These are phyloP conservation scores for Pemphredon lugubris DNA, from an alignment of 2,888 invertebrate genomes.

Conservation along the genomic window DNA sequence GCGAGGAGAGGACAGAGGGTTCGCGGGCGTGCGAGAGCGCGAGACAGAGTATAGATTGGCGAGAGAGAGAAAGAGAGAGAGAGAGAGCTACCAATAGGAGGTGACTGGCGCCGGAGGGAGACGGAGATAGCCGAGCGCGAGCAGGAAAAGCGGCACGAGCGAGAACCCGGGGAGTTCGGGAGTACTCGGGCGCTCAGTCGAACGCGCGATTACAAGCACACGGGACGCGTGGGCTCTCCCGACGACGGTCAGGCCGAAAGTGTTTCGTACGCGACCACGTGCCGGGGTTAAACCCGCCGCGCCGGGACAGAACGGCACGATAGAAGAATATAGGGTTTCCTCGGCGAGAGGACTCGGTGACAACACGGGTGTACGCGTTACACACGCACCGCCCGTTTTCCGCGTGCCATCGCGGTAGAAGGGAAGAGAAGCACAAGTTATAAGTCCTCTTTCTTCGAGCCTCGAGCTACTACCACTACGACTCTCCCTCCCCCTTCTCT, in stretches of 20 bases:
- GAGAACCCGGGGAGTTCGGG: slow-evolving; percentile 63
- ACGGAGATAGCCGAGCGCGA: slow-evolving; percentile 57
- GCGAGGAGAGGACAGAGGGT: too few species aligned
- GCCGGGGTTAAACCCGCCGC: slow-evolving; percentile 50
- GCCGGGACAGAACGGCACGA: slow-evolving; percentile 35
- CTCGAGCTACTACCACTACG: background rate
- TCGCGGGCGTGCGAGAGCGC: too few species aligned
- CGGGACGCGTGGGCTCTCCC: slow-evolving; percentile 73
- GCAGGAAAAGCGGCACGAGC: slow-evolving; percentile 59
- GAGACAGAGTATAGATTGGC: too few species aligned
- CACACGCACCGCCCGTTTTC: slow-evolving; percentile 9
- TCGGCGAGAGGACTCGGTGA: background rate
- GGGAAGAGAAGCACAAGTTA: too few species aligned
- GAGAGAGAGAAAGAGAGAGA: slow-evolving; percentile 28
- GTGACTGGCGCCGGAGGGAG: slow-evolving; percentile 55
- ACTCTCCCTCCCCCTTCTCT: background rate
- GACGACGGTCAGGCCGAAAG: slow-evolving; percentile 57
- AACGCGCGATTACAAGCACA: slow-evolving; percentile 78
- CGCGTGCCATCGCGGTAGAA: too few species aligned
- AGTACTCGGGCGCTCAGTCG: slow-evolving; percentile 72
- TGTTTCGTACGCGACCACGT: slow-evolving; percentile 70
- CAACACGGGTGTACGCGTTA: slow-evolving; percentile 13
- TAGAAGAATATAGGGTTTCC: background rate
- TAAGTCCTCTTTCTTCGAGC: background rate
- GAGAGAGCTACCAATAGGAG: slow-evolving; percentile 43